These are phyloP conservation scores for Ptychodera flava DNA, from an alignment of 35 echinoderm and acorn worm species.

Conservation along the genomic window DNA sequence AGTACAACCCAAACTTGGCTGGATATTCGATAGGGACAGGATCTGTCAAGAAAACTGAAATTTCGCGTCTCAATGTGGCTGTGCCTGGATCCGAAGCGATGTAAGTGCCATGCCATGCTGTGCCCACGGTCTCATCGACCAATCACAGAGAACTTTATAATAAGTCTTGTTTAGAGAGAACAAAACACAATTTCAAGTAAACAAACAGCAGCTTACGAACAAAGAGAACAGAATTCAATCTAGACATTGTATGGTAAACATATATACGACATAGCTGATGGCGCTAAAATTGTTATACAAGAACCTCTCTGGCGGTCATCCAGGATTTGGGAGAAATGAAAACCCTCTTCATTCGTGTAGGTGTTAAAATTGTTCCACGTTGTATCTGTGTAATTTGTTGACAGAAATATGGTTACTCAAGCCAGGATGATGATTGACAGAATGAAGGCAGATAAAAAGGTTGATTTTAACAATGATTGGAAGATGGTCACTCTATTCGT, in stretches of 20 bases:
- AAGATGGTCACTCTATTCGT: slow-evolving; percentile 50
- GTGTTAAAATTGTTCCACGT: too few species aligned
- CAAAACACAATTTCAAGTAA: neutral
- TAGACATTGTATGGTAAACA: too few species aligned
- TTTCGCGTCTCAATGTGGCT: slow-evolving; percentile 16
- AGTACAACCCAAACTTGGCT: slow-evolving; percentile 24
- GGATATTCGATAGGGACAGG: neutral
- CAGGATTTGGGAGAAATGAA: too few species aligned
- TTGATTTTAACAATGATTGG: slow-evolving; percentile 42
- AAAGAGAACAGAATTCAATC: too few species aligned
- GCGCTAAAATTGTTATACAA: too few species aligned
- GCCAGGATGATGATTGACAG: slow-evolving; percentile 16
- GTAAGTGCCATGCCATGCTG: slow-evolving; percentile 18
- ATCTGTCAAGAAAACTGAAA: neutral
- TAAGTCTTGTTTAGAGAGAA: neutral
- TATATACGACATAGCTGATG: too few species aligned
- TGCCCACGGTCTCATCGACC: neutral
- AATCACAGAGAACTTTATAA: neutral
- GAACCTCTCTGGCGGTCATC: too few species aligned
- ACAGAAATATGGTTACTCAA: slow-evolving; percentile 1
- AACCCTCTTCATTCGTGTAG: too few species aligned
- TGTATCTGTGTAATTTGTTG: too few species aligned
- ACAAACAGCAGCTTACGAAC: neutral
- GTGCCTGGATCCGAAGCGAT: slow-evolving; percentile 21
- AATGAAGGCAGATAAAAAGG: slow-evolving; percentile 22